Percentiles rank a stretch among this genome's conserved stretches.
These are phyloP conservation scores for Anoplius nigerrimus DNA, from an alignment of 2,888 invertebrate genomes.

Conservation along the genomic window DNA sequence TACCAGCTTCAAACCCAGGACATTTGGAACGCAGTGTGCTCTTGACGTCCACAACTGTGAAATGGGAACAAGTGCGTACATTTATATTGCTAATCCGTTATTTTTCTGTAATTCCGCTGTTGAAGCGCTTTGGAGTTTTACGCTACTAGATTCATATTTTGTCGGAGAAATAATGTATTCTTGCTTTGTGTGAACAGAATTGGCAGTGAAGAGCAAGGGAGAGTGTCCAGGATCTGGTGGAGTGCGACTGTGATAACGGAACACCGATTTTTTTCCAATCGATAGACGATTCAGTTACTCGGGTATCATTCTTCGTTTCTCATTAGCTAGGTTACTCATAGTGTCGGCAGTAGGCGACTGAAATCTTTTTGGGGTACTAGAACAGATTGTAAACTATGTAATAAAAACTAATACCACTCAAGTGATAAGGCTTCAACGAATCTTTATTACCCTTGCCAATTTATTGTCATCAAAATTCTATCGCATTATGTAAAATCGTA, in stretches of 20 bases:
- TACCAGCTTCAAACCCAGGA: constrained; percentile 76
- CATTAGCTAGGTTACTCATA: too few relatives aligned
- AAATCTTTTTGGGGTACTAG: too few relatives aligned
- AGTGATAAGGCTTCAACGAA: too few relatives aligned
- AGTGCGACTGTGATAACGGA: constrained; percentile 78
- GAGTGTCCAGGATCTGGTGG: constrained; percentile 81
- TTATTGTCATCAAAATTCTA: too few relatives aligned
- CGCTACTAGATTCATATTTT: neutral
- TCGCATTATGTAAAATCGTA: too few relatives aligned
- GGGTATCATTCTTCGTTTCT: neutral
- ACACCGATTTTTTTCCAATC: too few relatives aligned
- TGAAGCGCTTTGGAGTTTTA: neutral
- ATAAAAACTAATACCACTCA: too few relatives aligned
- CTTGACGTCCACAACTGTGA: constrained; percentile 82
- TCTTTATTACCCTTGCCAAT: too few relatives aligned
- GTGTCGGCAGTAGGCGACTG: too few relatives aligned
- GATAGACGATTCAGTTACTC: neutral
- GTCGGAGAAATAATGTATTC: constrained; percentile 9
- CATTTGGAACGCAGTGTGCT: constrained; percentile 81
- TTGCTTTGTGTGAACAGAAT: constrained; percentile 75
- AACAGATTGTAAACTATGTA: too few relatives aligned
- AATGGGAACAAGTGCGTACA: constrained; percentile 79
- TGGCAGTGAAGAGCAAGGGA: constrained; percentile 79
- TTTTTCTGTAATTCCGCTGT: neutral
- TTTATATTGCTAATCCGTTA: neutral